phyloP scores from a whole-genome alignment of 2,797 vertebrate genomes.

The Lemur catta region DNA sequence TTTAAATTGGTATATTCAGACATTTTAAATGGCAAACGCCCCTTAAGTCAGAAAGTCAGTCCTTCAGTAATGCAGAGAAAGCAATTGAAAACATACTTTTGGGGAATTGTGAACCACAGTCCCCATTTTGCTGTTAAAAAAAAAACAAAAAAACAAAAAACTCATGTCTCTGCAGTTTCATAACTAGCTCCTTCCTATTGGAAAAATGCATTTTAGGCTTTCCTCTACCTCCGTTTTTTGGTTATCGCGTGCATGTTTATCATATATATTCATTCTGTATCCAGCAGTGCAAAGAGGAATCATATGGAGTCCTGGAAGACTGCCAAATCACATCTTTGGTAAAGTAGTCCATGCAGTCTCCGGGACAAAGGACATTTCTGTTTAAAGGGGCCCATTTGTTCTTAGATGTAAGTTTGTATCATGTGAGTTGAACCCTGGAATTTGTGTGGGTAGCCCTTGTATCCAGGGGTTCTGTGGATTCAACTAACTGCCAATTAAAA shows the following conservation, averaged over 20 bases:
- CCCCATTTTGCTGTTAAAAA: not conserved
- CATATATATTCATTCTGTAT: not conserved
- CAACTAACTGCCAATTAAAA: not conserved
- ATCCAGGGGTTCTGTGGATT: not conserved
- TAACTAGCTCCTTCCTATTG: not conserved
- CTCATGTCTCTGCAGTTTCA: not conserved
- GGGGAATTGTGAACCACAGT: not conserved
- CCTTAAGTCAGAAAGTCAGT: not conserved
- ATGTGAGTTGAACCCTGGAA: not conserved
- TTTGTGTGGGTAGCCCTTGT: not conserved
- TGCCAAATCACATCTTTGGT: not conserved
- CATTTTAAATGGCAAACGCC: not conserved
- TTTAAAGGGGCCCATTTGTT: not conserved
- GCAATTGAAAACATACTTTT: not conserved
- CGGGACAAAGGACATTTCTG: conserved; percentile 24
- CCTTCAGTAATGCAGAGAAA: not conserved
- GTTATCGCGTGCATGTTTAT: not conserved
- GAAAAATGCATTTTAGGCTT: not conserved
- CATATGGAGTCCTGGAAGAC: not conserved
- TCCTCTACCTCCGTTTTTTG: not conserved
- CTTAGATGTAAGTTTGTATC: not conserved
- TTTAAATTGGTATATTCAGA: not conserved
- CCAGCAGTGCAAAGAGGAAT: not conserved
- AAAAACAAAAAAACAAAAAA: conserved; percentile 22
- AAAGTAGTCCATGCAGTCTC: not conserved